Base-by-base conservation (phyloP, 2,113 vertebrate species). In the Alexandromys fortis region DNA sequence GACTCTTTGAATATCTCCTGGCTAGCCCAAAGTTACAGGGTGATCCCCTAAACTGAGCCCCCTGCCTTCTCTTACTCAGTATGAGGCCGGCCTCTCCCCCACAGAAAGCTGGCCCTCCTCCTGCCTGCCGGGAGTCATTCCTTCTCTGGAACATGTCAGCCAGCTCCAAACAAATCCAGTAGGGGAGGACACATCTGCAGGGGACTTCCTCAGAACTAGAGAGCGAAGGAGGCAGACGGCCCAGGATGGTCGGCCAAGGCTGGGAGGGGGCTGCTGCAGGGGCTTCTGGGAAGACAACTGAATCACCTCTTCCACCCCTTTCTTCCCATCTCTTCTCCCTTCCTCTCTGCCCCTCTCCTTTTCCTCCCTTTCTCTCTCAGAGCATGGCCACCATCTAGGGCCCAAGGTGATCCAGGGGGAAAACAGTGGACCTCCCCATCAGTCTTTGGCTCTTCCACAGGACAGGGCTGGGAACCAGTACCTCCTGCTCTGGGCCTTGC, bases 171-270 rank as follows among this genome's bases (percentile, higher is more conserved):
- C 92, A 94, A 94, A 86, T 52, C 88, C 4, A 0, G 4, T 0
- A 67, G 45, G 14, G 14, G 19, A 68, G 94, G 83, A 52, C 91
- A 85, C 86, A 95, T 85, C 89, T 96, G 92, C 82, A 70, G 49
- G 77, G 67, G 65, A 5, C 65, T 65, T 89, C 88, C 65, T 73
- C 76, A 73, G 86, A 89, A 82, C 52, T 16, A 73, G 47, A 47
- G 42, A 47, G 4, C 26, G 7, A 70, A 35, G 11, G 7, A 33
- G 21, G 28, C 45, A 81, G n/a, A n/a, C 26, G 30, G 82, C 26
- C 67, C 49, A 5, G 13, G 70, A 45, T 35, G 12, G 33, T 7
- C 13, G 0, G 70, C 72, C 61, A 77, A n/a, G 58, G 33, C 45
- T 5, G 13, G 7, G 49, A 14, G 49, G n/a, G 30, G 47, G 67